phyloP scores from a whole-genome alignment of 2,888 invertebrate species.

The Yponomeuta evonymella region DNA sequence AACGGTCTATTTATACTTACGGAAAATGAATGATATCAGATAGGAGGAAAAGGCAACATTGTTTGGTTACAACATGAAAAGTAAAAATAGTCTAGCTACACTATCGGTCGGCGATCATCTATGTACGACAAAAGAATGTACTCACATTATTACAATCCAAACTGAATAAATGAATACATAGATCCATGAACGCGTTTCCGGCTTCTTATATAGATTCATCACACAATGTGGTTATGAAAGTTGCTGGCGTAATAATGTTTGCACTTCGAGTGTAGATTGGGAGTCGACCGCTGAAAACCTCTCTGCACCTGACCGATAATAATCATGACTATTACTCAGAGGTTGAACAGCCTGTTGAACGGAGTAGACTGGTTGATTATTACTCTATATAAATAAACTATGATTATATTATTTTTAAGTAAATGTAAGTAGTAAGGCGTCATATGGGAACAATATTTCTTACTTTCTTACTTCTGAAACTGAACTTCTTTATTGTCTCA shows the following conservation, averaged over 20 bases:
- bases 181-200: slow-evolving; percentile 39
- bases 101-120: background rate
- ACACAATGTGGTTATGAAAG: slow-evolving; percentile 40
- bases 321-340: no score
- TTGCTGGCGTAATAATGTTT: slow-evolving; percentile 33
- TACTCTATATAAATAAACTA: no score
- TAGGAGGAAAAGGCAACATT: background rate
- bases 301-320: background rate
- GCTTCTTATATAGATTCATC: slow-evolving; percentile 39
- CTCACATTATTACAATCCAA: background rate
- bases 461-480: no score
- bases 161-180: slow-evolving; percentile 1
- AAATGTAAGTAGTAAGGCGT: no score
- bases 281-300: slow-evolving; percentile 15
- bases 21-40: background rate
- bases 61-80: slow-evolving; percentile 1
- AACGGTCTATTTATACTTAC: no score
- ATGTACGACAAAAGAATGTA: background rate
- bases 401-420: no score
- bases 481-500: no score
- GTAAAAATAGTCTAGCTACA: background rate
- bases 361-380: no score
- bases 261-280: slow-evolving; percentile 14
- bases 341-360: no score
- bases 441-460: no score